A percentile compares a stretch with the other conserved stretches of the same genome.
phyloP scores from a whole-genome alignment of 2,888 invertebrate genomes.

The Liodrosophila aerea region DNA sequence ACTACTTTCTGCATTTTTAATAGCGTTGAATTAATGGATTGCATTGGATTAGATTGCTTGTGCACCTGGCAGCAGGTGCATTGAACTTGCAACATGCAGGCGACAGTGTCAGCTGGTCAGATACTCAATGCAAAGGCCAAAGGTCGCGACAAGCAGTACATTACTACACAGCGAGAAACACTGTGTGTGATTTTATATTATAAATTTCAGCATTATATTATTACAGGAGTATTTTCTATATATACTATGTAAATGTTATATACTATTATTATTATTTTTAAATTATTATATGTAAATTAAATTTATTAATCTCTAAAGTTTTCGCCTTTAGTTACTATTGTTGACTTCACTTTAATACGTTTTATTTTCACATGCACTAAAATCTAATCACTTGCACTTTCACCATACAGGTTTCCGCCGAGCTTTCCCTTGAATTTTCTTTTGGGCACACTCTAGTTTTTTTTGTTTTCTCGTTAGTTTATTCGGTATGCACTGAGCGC shows the following conservation, averaged over 20 bases:
- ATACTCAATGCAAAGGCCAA: conserved; percentile 32
- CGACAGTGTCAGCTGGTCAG: conserved; percentile 33
- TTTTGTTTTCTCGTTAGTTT: conserved; percentile 19
- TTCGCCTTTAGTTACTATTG: too few relatives aligned
- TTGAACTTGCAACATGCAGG: conserved; percentile 42
- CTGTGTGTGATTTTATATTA: too few relatives aligned
- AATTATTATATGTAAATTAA: too few relatives aligned
- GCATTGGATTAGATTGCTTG: not conserved
- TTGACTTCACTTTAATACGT: too few relatives aligned
- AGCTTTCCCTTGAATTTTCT: conserved; percentile 11
- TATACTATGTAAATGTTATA: too few relatives aligned
- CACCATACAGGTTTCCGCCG: conserved; percentile 11
- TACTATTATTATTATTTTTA: too few relatives aligned
- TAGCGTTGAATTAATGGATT: not conserved
- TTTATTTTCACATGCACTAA: too few relatives aligned
- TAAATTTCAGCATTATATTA: too few relatives aligned
- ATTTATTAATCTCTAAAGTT: too few relatives aligned
- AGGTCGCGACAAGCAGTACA: conserved; percentile 5
- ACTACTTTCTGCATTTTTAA: conserved; percentile 17
- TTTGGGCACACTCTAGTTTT: not conserved
- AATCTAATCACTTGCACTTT: conserved; percentile 7
- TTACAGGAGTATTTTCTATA: too few relatives aligned
- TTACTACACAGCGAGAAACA: too few relatives aligned
- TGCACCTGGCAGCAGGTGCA: conserved; percentile 30
- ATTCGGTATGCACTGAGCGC: conserved; percentile 65